Evolutionary conservation across 2,888 invertebrate species (phyloP), one percentile per base, ranked within the genome.

Genomic region (Agapostemon virescens): DNA sequence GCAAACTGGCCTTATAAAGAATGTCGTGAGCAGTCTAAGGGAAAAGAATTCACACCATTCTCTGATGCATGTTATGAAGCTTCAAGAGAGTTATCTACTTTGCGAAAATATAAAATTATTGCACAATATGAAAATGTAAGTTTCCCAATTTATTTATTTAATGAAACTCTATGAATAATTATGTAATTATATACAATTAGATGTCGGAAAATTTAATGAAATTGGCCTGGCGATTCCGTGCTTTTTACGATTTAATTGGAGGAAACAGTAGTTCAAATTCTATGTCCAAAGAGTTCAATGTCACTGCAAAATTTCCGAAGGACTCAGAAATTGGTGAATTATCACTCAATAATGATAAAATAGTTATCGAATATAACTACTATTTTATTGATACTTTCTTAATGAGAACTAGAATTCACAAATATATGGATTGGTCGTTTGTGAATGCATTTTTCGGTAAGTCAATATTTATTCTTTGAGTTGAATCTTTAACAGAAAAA

Each of bases 41-140:
- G 84, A 11, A 91, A 90, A 75, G 81, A 49, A 13, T 87, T 88
- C 55, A 75, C 88, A 9, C 91, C 92, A n/a, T 92, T 90, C 42
- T 90, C 92, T 0, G 88, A 90, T 72, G 90, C 91, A 64, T 92
- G 92, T 72, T 92, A 92, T 73, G 89, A 91, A 85, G 87, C 86
- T 23, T 92, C 92, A 9, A 90, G 86, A 71, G 92, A 92, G 87
- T 86, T 92, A 74, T 92, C 92, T 7, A 92, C 91, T 15, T 84
- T 92, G 20, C 87, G 92, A 74, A 91, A 88, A 74, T 92, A 92
- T 80, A 82, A 89, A 83, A 84, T 90, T 58, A 73, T 81, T 40
- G 83, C 89, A 23, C 69, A 81, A 33, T 86, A 90, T 49, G 88
- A 89, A 84, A 91, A 92, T 77, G 91, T 92, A 85, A 90, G 88